Percentiles rank a stretch among this genome's conserved stretches.
Conservation (phyloP, 1,140 invertebrate species). For the Pogonus chalceus region DNA sequence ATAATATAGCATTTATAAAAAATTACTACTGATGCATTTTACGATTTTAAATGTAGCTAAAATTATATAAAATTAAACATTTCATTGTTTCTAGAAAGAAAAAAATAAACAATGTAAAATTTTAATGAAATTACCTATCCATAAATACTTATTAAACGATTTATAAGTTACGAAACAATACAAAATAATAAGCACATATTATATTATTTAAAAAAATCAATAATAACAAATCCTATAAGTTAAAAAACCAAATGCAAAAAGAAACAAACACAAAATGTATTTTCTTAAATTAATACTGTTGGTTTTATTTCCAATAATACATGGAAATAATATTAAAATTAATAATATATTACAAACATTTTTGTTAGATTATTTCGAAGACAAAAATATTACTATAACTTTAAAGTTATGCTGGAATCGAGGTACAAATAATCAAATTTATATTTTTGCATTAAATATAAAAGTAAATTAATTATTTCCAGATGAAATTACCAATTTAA, state of each 20-base stretch:
- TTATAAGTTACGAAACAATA: not conserved
- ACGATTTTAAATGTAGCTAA: too few species aligned
- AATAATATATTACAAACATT: not conserved
- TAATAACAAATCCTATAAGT: too few species aligned
- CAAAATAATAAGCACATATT: not conserved
- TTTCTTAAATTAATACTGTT: too few species aligned
- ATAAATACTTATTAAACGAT: not conserved
- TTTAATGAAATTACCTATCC: not conserved
- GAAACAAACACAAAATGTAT: too few species aligned
- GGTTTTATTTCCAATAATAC: not conserved
- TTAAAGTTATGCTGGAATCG: not conserved
- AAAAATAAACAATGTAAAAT: too few species aligned
- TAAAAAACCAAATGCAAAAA: too few species aligned
- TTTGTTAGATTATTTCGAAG: not conserved
- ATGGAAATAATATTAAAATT: not conserved
- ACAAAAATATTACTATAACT: not conserved
- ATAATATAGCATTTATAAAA: too few species aligned
- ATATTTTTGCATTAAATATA: not conserved
- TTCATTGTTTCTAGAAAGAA: too few species aligned
- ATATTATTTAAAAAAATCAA: too few species aligned
- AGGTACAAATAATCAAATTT: not conserved
- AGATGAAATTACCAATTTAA: not conserved
- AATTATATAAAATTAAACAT: too few species aligned
- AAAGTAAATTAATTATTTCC: not conserved
- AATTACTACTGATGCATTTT: too few species aligned